Evolutionary conservation across 2,113 vertebrate genomes (phyloP).

Genomic region (Microtus ochrogaster): DNA sequence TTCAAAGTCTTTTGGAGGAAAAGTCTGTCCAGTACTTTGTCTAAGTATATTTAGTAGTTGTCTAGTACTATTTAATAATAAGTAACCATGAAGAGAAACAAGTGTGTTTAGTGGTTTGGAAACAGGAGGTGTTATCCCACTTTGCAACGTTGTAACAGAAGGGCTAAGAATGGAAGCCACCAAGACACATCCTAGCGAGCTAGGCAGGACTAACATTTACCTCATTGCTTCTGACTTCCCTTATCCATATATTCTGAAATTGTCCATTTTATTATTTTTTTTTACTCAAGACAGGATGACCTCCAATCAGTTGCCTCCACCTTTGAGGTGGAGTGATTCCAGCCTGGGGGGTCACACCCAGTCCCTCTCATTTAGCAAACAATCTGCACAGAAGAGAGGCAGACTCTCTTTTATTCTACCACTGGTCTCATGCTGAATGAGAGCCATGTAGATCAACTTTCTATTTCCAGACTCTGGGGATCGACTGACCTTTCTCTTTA

Average conservation of each 20-base stretch:
- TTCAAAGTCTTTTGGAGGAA: neutral
- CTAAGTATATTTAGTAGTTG: neutral
- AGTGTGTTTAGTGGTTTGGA: conserved; percentile 12
- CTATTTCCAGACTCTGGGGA: neutral
- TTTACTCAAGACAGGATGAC: neutral
- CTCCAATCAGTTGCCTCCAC: neutral
- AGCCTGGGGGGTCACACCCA: neutral
- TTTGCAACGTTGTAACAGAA: neutral
- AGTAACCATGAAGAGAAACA: neutral
- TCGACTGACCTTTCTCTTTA: neutral
- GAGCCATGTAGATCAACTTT: neutral
- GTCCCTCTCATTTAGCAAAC: neutral
- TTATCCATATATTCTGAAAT: neutral
- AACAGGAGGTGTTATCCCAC: neutral
- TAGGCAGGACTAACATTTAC: neutral
- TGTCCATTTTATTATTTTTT: neutral
- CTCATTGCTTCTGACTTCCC: neutral
- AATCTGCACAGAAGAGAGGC: neutral
- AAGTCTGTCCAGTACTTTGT: neutral
- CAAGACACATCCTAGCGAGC: neutral
- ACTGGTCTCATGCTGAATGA: neutral
- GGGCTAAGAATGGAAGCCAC: neutral
- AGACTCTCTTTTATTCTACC: neutral
- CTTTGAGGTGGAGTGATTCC: neutral
- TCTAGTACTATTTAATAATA: neutral